These are phyloP conservation scores for Nephila pilipes DNA, from an alignment of 1,140 invertebrate genomes.

Conservation along the genomic window DNA sequence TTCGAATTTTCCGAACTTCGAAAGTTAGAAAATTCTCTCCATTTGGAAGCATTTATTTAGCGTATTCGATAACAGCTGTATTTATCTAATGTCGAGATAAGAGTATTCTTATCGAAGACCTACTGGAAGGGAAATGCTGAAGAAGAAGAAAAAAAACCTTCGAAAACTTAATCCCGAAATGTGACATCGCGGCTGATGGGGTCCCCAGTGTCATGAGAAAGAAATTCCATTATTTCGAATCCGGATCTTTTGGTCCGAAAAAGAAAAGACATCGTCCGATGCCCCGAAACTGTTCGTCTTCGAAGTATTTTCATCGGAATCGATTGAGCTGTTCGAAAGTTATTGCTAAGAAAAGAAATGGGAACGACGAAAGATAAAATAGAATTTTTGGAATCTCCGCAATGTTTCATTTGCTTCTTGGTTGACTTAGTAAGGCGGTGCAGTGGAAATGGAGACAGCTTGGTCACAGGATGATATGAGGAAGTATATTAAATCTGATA, in stretches of 20 bases:
- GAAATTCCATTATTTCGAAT: constrained; percentile 61
- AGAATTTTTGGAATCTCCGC: constrained; percentile 48
- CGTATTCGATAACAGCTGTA: constrained; percentile 26
- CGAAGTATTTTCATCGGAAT: constrained; percentile 54
- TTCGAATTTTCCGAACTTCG: background rate
- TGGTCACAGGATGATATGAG: background rate
- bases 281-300: constrained; percentile 54
- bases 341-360: constrained; percentile 64
- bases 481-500: constrained; percentile 27
- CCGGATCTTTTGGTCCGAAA: constrained; percentile 44
- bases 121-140: background rate
- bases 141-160: constrained; percentile 10
- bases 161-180: constrained; percentile 41
- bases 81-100: constrained; percentile 15
- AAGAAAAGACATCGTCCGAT: constrained; percentile 3
- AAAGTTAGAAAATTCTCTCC: background rate
- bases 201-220: constrained; percentile 27
- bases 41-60: constrained; percentile 20
- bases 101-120: constrained; percentile 28
- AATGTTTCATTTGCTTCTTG: constrained; percentile 57
- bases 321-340: constrained; percentile 59
- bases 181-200: constrained; percentile 45
- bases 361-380: constrained; percentile 52
- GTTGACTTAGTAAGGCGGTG: constrained; percentile 45
- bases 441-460: background rate